Evolutionary conservation across 2,113 vertebrate species (phyloP), one percentile per base, ranked within the genome.

Genomic region (Chunga burmeisteri): DNA sequence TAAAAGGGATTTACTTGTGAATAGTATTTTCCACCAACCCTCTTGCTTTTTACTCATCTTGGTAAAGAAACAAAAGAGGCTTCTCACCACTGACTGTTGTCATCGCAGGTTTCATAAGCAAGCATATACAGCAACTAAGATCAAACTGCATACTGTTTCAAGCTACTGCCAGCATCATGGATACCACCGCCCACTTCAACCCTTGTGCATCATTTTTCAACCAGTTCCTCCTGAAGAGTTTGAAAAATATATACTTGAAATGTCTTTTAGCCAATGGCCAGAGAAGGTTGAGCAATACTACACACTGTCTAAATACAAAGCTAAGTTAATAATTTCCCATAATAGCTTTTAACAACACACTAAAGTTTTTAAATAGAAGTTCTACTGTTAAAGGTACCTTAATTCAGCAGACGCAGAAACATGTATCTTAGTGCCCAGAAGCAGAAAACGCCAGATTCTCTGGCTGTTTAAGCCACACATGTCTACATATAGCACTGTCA

Each of bases 31-130:
- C 22, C 40, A 61, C 11, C 13, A 34, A 26, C 13, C 27, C 42
- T 61, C 49, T 13, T 13, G 15, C 36, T 70, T 65, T 25, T 55
- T 16, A 4, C 26, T 40, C n/a, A 8, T 13, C 36, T 15, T 4
- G 6, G 13, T 11, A 27, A n/a, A 56, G 38, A 16, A 30, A 17
- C 26, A 3, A 1, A 32, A 22, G 23, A 47, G 34, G 27, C 40
- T 3, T 5, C 17, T 14, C 18, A 26, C 13, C 21, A 12, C 0
- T 1, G 44, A 9, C 22, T 16, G 47, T 1, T 13, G 8, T 42
- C 26, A 4, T 1, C 3, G 16, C 34, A 20, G 10, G 13, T 22
- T 55, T 30, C 53, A 7, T 17, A 5, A 25, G 23, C 17, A 6
- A 52, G 23, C 19, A 14, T 0, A 13, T 0, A 4, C 29, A 46